Evolutionary conservation across 1,140 invertebrate genomes (phyloP).

Genomic region (Pseudachorutes palmiensis): DNA sequence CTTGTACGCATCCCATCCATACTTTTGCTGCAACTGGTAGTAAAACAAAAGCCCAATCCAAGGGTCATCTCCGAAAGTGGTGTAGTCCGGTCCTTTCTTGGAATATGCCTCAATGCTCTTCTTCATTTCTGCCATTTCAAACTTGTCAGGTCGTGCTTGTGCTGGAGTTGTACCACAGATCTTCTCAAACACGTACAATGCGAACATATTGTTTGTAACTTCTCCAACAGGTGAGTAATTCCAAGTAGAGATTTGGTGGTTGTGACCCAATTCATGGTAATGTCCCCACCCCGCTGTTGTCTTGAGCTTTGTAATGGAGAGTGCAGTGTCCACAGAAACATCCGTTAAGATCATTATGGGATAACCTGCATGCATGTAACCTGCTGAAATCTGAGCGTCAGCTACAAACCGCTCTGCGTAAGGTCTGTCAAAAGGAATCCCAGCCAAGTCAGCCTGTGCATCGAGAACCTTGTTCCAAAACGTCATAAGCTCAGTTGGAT

Average conservation of each 20-base stretch:
- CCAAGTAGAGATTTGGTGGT: constrained; percentile 24
- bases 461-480: constrained; percentile 27
- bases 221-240: constrained; percentile 16
- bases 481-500: constrained; percentile 19
- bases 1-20: constrained; percentile 24
- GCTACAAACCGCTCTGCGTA: constrained; percentile 16
- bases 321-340: not conserved
- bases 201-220: constrained; percentile 23
- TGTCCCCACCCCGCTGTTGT: constrained; percentile 19
- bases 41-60: constrained; percentile 19
- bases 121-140: not conserved
- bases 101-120: not conserved
- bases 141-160: not conserved
- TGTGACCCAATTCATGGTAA: constrained; percentile 28
- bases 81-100: constrained; percentile 2
- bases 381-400: constrained; percentile 24
- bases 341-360: constrained; percentile 8
- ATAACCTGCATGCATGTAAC: constrained; percentile 25
- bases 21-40: constrained; percentile 19
- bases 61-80: constrained; percentile 5
- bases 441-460: constrained; percentile 23
- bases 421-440: constrained; percentile 14
- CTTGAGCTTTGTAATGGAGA: constrained; percentile 13
- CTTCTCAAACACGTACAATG: constrained; percentile 15
- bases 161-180: constrained; percentile 8